Conservation (phyloP, 2,888 invertebrate genomes). For the Eristalis pertinax region DNA sequence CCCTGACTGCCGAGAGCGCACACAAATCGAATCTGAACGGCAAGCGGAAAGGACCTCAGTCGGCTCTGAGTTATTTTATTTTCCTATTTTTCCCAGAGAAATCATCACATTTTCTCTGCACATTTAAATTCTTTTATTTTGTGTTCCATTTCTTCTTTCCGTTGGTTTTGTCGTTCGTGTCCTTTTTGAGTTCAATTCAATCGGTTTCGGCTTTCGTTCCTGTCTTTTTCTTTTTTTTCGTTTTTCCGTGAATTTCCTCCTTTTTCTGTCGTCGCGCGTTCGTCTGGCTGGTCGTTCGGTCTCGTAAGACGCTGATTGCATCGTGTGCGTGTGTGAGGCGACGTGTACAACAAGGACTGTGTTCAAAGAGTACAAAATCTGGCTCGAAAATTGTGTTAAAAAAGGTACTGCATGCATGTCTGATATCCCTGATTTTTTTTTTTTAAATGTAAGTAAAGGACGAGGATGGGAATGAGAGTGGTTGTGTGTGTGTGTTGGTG, state of each 20-base stretch:
- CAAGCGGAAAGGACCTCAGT: slow-evolving; percentile 48
- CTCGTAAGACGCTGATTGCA: neutral
- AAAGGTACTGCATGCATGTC: neutral
- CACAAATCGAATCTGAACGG: slow-evolving; percentile 59
- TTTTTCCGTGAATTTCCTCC: too few relatives aligned
- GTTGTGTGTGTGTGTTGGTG: neutral
- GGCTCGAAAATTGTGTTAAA: slow-evolving; percentile 17
- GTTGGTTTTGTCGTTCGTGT: slow-evolving; percentile 21
- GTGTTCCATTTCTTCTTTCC: slow-evolving; percentile 26
- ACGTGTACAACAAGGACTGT: slow-evolving; percentile 6
- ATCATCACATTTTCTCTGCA: slow-evolving; percentile 58
- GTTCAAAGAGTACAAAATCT: slow-evolving; percentile 49
- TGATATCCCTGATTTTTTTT: slow-evolving; percentile 21
- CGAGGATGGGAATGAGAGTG: slow-evolving; percentile 12
- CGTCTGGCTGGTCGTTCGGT: neutral
- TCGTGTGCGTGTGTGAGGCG: neutral
- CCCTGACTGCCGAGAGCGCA: neutral
- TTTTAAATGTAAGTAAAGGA: slow-evolving; percentile 53
- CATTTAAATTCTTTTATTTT: slow-evolving; percentile 36
- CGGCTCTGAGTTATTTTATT: slow-evolving; percentile 37
- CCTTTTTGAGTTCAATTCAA: slow-evolving; percentile 10
- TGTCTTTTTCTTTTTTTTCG: neutral
- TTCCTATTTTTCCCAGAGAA: slow-evolving; percentile 45
- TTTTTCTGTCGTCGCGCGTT: neutral
- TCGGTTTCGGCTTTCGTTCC: neutral